These are phyloP conservation scores for Coelopa pilipes DNA, from an alignment of 2,888 invertebrate species.

Conservation along the genomic window DNA sequence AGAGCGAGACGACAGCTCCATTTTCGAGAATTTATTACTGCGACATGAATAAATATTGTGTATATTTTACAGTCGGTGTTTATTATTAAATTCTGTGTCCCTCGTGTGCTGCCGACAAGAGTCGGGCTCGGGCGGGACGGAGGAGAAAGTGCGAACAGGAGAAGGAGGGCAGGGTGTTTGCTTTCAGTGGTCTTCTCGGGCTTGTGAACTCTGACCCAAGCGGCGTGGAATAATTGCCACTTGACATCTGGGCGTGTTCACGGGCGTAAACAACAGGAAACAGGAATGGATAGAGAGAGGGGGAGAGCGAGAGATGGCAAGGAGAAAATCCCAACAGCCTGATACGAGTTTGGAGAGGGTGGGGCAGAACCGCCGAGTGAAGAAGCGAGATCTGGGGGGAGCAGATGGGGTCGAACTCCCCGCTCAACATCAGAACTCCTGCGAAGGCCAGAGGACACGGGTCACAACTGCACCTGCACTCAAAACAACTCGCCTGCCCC, in stretches of 20 bases:
- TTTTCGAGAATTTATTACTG: constrained; percentile 28
- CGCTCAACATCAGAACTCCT: not conserved
- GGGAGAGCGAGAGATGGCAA: not conserved
- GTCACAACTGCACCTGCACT: not conserved
- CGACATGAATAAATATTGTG: constrained; percentile 24
- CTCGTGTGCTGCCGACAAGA: not conserved
- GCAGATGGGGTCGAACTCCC: no score
- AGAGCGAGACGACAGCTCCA: constrained; percentile 9
- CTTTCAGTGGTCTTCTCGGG: not conserved
- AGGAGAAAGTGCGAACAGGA: not conserved
- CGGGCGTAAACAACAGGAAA: constrained; percentile 4
- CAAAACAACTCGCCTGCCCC: not conserved
- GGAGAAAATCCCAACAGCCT: not conserved
- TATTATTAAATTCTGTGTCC: constrained; percentile 17
- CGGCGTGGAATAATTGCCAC: constrained; percentile 19
- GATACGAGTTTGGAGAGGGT: not conserved
- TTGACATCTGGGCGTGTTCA: constrained; percentile 5
- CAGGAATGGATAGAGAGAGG: not conserved
- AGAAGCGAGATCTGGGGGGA: no score
- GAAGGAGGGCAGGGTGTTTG: not conserved
- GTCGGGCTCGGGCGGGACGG: no score
- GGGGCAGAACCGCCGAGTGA: no score
- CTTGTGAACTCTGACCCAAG: constrained; percentile 22
- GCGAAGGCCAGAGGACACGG: not conserved
- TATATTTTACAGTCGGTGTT: constrained; percentile 11